Percentiles rank a stretch among this genome's conserved stretches.
phyloP scores from a whole-genome alignment of 2,113 vertebrate genomes.

The Corythornis cristatus region DNA sequence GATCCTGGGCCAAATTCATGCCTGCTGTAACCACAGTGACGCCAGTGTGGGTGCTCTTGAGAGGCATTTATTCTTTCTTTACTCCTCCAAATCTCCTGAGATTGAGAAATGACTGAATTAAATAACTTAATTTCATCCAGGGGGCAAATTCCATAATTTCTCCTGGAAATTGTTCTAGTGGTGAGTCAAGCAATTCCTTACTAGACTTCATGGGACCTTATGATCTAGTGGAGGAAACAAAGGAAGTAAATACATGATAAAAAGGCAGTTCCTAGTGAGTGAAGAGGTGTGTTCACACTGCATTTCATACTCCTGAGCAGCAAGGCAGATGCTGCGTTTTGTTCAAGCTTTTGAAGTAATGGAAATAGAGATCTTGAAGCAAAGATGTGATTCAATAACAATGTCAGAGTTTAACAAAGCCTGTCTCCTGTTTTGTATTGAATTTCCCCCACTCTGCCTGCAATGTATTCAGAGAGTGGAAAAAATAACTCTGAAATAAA shows the following conservation, averaged over 20 bases:
- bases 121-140: constrained; percentile 51
- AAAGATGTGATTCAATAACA: not conserved
- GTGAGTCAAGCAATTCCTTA: constrained; percentile 46
- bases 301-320: not conserved
- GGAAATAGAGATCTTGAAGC: not conserved
- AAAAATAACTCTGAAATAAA: not conserved
- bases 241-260: not conserved
- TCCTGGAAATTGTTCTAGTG: constrained; percentile 27
- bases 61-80: constrained; percentile 34
- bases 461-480: not conserved
- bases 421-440: not conserved
- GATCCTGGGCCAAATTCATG: not conserved
- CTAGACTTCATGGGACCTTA: not conserved
- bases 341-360: not conserved
- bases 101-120: constrained; percentile 43
- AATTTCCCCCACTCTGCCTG: not conserved
- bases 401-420: not conserved
- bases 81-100: constrained; percentile 9
- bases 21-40: constrained; percentile 19
- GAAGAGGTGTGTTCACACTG: not conserved
- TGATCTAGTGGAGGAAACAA: not conserved
- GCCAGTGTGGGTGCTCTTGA: not conserved
- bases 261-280: not conserved
- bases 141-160: constrained; percentile 30
- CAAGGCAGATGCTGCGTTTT: not conserved